phyloP scores from a whole-genome alignment of 2,888 invertebrate genomes.

The Patella pellucida region DNA sequence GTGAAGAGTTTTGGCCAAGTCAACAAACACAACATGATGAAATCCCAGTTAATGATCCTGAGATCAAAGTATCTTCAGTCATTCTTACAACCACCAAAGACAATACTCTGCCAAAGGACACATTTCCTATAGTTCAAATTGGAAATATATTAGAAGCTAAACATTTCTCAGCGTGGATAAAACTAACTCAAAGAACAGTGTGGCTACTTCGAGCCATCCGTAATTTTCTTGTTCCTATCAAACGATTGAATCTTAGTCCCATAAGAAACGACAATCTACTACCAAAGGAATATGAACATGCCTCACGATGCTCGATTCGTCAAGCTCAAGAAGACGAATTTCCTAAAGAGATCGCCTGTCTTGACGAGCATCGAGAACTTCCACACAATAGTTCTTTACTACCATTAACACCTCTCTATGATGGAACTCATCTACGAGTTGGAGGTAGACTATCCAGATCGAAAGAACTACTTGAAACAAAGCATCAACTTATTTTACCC shows the following conservation, averaged over 20 bases:
- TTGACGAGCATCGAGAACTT: neutral
- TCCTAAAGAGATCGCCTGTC: slow-evolving; percentile 1
- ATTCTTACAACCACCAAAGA: neutral
- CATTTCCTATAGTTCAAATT: neutral
- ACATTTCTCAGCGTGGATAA: slow-evolving; percentile 6
- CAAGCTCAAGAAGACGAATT: neutral
- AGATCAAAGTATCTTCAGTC: neutral
- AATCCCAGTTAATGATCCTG: neutral
- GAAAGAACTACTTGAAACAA: neutral
- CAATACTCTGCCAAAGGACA: neutral
- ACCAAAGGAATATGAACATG: neutral
- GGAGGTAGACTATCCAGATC: slow-evolving; percentile 12
- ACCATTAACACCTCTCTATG: slow-evolving; percentile 10
- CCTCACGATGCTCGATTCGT: no score
- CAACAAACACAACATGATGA: neutral
- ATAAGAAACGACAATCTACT: neutral
- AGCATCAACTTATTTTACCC: slow-evolving; percentile 15
- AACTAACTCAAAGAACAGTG: neutral
- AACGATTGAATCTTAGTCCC: neutral
- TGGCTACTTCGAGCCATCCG: slow-evolving; percentile 6
- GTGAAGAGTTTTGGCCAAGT: slow-evolving; percentile 1
- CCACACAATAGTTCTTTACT: slow-evolving; percentile 14
- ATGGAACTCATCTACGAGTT: slow-evolving; percentile 9
- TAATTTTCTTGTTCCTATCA: neutral
- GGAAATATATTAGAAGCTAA: neutral